Conservation (phyloP, 2,797 vertebrate species). For the Salarias fasciatus region DNA sequence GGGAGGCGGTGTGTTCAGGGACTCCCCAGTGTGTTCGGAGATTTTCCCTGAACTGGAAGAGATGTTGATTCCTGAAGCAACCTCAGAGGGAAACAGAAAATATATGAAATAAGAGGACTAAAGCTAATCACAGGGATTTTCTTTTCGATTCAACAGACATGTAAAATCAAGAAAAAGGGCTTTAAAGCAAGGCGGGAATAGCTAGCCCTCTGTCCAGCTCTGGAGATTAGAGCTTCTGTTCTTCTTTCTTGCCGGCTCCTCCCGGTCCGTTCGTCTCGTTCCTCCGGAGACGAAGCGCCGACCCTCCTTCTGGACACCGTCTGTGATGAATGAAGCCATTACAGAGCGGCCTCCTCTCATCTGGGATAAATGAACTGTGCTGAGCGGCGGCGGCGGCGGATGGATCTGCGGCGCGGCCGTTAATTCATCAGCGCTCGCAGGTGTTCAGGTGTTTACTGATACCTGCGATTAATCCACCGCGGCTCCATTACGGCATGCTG, state of each 20-base stretch:
- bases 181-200: neutral
- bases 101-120: no score
- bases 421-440: conserved; percentile 68
- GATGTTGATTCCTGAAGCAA: neutral
- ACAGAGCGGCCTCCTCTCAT: conserved; percentile 61
- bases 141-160: no score
- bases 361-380: conserved; percentile 63
- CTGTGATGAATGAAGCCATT: conserved; percentile 74
- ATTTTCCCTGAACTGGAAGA: neutral
- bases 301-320: conserved; percentile 46
- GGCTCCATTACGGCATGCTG: conserved; percentile 18
- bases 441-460: conserved; percentile 74
- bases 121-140: no score
- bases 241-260: conserved; percentile 10
- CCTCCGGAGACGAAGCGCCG: conserved; percentile 46
- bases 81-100: conserved; percentile 1
- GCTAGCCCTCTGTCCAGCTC: no score
- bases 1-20: conserved; percentile 30
- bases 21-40: conserved; percentile 3
- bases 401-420: conserved; percentile 35
- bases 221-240: no score
- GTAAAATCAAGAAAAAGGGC: neutral
- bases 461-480: conserved; percentile 64
- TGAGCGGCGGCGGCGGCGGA: conserved; percentile 52
- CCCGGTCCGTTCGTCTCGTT: conserved; percentile 12